These are phyloP conservation scores for Abscondita cerata DNA, from an alignment of 2,888 invertebrate species.

Conservation along the genomic window DNA sequence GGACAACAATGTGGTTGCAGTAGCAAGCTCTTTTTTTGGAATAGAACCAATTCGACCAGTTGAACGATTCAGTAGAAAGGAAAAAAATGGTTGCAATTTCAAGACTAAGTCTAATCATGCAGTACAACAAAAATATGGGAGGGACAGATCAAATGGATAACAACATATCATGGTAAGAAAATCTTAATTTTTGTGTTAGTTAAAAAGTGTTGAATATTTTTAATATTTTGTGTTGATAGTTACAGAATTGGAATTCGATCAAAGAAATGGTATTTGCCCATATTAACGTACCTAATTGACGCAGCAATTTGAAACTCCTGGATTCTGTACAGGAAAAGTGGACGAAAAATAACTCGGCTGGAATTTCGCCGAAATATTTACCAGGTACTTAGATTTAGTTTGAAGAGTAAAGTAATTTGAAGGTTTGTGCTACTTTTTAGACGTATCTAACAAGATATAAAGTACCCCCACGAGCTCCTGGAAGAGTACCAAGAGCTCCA, in stretches of 20 bases:
- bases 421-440: too few relatives aligned
- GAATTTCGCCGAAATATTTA: too few relatives aligned
- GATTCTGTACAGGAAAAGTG: neutral
- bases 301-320: neutral
- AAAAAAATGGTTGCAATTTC: neutral
- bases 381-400: too few relatives aligned
- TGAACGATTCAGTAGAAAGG: too few relatives aligned
- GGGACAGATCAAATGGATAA: constrained; percentile 2
- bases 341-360: neutral
- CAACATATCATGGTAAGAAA: neutral
- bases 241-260: neutral
- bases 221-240: too few relatives aligned
- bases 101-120: neutral
- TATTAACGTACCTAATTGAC: neutral
- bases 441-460: too few relatives aligned
- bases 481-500: too few relatives aligned
- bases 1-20: neutral
- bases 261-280: neutral
- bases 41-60: neutral
- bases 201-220: neutral
- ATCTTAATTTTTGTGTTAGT: neutral
- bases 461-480: too few relatives aligned
- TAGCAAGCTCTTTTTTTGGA: neutral
- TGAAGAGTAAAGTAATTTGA: too few relatives aligned
- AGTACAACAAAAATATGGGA: constrained; percentile 1